Percentiles rank a stretch among this genome's conserved stretches.
Conservation (phyloP, 2,888 invertebrate species). For the Catocala nupta region DNA sequence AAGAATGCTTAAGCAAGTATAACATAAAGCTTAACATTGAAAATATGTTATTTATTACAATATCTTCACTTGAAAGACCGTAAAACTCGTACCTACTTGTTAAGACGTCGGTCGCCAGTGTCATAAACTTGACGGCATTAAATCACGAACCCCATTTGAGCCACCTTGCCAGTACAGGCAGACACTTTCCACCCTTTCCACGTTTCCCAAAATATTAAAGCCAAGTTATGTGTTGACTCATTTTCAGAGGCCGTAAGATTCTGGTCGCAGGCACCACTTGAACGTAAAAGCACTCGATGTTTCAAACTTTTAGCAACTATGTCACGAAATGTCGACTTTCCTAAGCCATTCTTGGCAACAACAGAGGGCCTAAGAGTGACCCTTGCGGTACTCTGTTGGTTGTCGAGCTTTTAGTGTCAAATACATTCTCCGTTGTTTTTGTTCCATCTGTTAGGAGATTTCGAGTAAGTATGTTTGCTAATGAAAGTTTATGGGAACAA, state of each 20-base stretch:
- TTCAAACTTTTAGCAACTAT: conserved; percentile 84
- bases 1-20: conserved; percentile 13
- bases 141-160: conserved; percentile 74
- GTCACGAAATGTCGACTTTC: conserved; percentile 72
- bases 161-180: conserved; percentile 52
- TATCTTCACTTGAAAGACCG: conserved; percentile 49
- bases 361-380: conserved; percentile 74
- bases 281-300: conserved; percentile 82
- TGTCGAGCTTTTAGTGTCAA: conserved; percentile 77
- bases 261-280: conserved; percentile 65
- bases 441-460: conserved; percentile 51
- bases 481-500: conserved; percentile 27
- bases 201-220: conserved; percentile 29
- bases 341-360: conserved; percentile 76
- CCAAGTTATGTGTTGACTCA: conserved; percentile 29
- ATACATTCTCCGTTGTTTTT: conserved; percentile 59
- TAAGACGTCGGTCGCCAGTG: conserved; percentile 65
- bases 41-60: conserved; percentile 67
- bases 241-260: conserved; percentile 50
- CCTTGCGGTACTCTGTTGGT: conserved; percentile 73
- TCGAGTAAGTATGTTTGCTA: conserved; percentile 32
- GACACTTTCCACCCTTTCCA: conserved; percentile 48
- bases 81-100: conserved; percentile 67
- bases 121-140: conserved; percentile 77
- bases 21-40: conserved; percentile 48